Evolutionary conservation across 1,140 invertebrate species (phyloP), one percentile per base, ranked within the genome.

Genomic region (Diabrotica undecimpunctata): DNA sequence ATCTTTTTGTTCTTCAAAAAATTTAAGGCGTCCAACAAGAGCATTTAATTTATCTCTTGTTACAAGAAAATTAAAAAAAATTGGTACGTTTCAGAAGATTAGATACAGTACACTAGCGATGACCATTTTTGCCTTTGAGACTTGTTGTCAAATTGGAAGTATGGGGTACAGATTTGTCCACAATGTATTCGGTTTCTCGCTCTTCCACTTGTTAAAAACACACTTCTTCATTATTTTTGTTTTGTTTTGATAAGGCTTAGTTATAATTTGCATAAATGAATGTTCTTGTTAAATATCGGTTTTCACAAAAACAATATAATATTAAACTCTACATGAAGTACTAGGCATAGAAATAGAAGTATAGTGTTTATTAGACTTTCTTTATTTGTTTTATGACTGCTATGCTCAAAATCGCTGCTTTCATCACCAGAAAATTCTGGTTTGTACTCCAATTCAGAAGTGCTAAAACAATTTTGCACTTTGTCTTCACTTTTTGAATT

Each of bases 1-100:
- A 62, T 72, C 66, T 66, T 74, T 74, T 54, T 65, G 39, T 5
- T 61, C 71, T 41, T 65, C 71, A 10, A 72, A 59, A 14, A 73
- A 36, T 14, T 70, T 61, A 37, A 75, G 54, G 53, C 74, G 35
- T 46, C 66, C 74, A 65, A 6, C 54, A n/a, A n/a, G n/a, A n/a
- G n/a, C n/a, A n/a, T n/a, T n/a, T n/a, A n/a, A n/a, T n/a, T n/a
- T n/a, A n/a, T n/a, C n/a, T n/a, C n/a, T n/a, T n/a, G n/a, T n/a
- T n/a, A n/a, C n/a, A n/a, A n/a, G n/a, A n/a, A n/a, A n/a, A n/a
- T n/a, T n/a, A n/a, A n/a, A n/a, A n/a, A n/a, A n/a, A n/a, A n/a
- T n/a, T n/a, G n/a, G n/a, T n/a, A n/a, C n/a, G n/a, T n/a, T n/a
- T n/a, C n/a, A n/a, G n/a, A n/a, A n/a, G n/a, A n/a, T n/a, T n/a